Percentiles rank a stretch among this genome's conserved stretches.
These are phyloP conservation scores for Esperia sulphurella DNA, from an alignment of 2,888 invertebrate genomes.

Conservation along the genomic window DNA sequence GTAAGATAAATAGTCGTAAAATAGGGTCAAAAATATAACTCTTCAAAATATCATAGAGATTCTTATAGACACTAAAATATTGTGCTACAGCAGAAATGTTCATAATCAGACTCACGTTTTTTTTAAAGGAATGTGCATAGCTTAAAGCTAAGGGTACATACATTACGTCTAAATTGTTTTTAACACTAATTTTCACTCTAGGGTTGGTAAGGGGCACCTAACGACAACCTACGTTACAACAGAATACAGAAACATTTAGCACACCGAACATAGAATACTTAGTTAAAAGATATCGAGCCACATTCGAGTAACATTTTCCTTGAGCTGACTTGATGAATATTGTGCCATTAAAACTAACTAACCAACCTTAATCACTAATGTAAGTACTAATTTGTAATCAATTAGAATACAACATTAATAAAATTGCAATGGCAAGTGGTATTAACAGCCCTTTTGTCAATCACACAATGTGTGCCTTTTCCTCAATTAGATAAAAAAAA, in stretches of 20 bases:
- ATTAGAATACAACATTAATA: constrained; percentile 25
- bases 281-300: constrained; percentile 57
- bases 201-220: constrained; percentile 36
- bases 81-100: constrained; percentile 71
- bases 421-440: constrained; percentile 44
- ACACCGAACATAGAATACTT: constrained; percentile 57
- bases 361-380: constrained; percentile 39
- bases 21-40: constrained; percentile 74
- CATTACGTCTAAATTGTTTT: constrained; percentile 43
- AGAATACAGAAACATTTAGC: constrained; percentile 47
- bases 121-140: constrained; percentile 74
- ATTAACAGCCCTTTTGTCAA: constrained; percentile 31
- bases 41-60: constrained; percentile 69
- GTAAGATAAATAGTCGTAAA: constrained; percentile 56
- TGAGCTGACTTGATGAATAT: constrained; percentile 79
- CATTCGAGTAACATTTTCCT: constrained; percentile 61
- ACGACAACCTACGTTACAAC: constrained; percentile 43
- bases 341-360: constrained; percentile 58
- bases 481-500: constrained; percentile 6
- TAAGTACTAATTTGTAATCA: constrained; percentile 18
- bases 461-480: constrained; percentile 6
- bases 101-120: constrained; percentile 70
- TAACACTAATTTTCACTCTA: constrained; percentile 49
- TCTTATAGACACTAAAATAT: constrained; percentile 63
- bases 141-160: constrained; percentile 59